Base-by-base conservation (phyloP, 1,140 invertebrate species). In the Hylaeus anthracinus region DNA sequence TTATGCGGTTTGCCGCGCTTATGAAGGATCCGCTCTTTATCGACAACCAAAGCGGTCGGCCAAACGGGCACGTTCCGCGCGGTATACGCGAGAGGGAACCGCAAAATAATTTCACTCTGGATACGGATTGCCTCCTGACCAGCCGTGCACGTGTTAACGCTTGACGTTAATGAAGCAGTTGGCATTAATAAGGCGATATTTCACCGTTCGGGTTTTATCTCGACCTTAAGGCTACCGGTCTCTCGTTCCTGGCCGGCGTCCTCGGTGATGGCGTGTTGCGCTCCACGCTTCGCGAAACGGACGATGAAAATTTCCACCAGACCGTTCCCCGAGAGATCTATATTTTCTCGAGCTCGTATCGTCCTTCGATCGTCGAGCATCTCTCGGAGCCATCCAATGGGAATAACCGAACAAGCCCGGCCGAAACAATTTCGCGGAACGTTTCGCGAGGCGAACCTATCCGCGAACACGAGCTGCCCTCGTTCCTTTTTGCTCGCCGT, bases 121-220 rank as follows among this genome's bases (percentile, higher is more conserved):
- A 71, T 87, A 78, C 82, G 64, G 63, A 83, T 83, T 81, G 83
- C 65, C 79, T 75, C 67, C n/a, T 72, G 69, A 82, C 60, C 82
- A 83, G 66, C 79, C 61, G 63, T 78, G 64, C 79, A 84, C 86
- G 86, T 78, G 87, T 80, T 83, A 86, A 78, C 78, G 65, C 75
- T 72, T 78, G 85, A 88, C 89, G 88, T 92, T 93, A 92, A 93
- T 93, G 91, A 93, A 93, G 92, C 88, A 88, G 92, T 93, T 88
- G 89, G 88, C 88, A 90, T 91, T 90, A 90, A 91, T 92, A 90
- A 88, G 87, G 48, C 75, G 80, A 89, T 87, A 84, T 74, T 70
- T 87, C 76, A 82, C 41, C 61, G 81, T 88, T 82, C 84, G 72
- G 72, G 15, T 76, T 81, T 88, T 80, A 84, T 86, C 81, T 81